Conservation (phyloP, 1,140 invertebrate species). For the Magallana angulata region DNA sequence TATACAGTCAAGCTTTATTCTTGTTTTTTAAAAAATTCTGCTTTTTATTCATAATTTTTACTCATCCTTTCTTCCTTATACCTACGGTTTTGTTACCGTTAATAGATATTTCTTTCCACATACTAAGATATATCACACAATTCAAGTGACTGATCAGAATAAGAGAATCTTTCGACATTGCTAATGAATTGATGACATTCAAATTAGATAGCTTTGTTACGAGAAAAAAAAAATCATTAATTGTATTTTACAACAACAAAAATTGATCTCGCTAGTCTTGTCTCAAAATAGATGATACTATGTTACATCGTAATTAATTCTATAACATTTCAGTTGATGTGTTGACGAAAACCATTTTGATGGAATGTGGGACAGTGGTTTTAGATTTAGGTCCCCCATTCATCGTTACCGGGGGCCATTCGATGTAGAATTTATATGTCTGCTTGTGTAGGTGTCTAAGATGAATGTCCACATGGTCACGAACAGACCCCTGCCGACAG, state of each 20-base stretch:
- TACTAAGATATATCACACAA: no score
- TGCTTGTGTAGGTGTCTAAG: conserved; percentile 27
- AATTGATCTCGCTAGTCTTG: neutral
- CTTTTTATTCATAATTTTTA: no score
- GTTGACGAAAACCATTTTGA: neutral
- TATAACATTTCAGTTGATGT: neutral
- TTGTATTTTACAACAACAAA: neutral
- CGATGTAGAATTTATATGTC: neutral
- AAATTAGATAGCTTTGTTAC: no score
- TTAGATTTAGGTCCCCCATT: conserved; percentile 9
- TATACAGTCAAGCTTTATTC: no score
- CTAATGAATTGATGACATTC: no score
- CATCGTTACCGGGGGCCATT: neutral
- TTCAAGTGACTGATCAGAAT: no score
- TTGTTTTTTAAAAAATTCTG: no score
- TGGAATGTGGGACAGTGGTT: neutral
- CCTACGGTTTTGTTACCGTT: no score
- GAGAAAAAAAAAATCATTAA: neutral
- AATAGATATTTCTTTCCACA: no score
- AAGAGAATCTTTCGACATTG: no score
- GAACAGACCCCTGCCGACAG: neutral
- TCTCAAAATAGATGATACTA: neutral
- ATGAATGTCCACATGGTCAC: neutral
- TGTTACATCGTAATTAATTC: neutral
- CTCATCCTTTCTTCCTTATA: no score